A percentile compares a stretch with the other conserved stretches of the same genome.
These are phyloP conservation scores for Stenichneumon culpator DNA, from an alignment of 2,888 invertebrate species.

Conservation along the genomic window DNA sequence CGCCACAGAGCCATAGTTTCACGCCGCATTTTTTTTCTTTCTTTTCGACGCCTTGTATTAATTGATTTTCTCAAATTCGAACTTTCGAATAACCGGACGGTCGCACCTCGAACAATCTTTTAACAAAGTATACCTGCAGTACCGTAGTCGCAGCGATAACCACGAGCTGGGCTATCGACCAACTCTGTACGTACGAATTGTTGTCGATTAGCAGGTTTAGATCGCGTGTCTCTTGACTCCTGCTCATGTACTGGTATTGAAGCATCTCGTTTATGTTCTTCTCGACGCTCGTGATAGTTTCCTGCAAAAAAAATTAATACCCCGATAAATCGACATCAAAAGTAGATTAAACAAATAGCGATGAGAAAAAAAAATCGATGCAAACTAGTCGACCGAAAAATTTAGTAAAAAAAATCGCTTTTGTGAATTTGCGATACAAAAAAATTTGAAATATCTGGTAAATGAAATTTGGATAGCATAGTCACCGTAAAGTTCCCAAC, in stretches of 20 bases:
- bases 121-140: slow-evolving; percentile 94
- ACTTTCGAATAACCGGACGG: slow-evolving; percentile 85
- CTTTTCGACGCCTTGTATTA: background rate
- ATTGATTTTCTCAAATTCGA: slow-evolving; percentile 76
- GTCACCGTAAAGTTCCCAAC: slow-evolving; percentile 96
- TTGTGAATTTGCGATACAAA: background rate
- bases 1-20: background rate
- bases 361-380: too few relatives aligned
- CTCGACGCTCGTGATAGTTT: slow-evolving; percentile 91
- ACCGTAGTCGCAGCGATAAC: slow-evolving; percentile 93
- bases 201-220: slow-evolving; percentile 93
- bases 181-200: slow-evolving; percentile 94
- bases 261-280: slow-evolving; percentile 94
- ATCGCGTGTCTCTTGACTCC: slow-evolving; percentile 93
- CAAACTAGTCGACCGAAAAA: background rate
- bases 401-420: background rate
- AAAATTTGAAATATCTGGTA: background rate
- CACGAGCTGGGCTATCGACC: slow-evolving; percentile 95
- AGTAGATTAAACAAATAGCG: slow-evolving; percentile 14
- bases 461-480: slow-evolving; percentile 67
- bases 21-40: too few relatives aligned
- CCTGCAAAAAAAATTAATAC: slow-evolving; percentile 86
- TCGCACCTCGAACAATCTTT: slow-evolving; percentile 95
- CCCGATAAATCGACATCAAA: background rate
- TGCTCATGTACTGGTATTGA: slow-evolving; percentile 92